Conservation (phyloP, 2,888 invertebrate genomes). For the Dermolepida albohirtum region DNA sequence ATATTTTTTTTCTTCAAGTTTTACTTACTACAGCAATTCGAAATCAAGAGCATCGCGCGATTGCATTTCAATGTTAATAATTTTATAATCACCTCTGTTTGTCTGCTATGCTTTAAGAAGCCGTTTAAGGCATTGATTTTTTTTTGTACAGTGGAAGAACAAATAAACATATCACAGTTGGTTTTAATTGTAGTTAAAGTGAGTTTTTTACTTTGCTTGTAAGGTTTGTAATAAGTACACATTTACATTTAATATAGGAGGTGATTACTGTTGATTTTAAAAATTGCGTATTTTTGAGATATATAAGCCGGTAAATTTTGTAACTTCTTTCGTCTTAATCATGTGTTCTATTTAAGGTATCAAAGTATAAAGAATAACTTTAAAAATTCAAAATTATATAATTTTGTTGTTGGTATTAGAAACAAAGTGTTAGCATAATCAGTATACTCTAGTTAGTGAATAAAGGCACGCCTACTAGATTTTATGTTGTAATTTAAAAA, state of each 20-base stretch:
- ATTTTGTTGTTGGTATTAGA: too few species aligned
- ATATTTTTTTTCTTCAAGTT: constrained; percentile 53
- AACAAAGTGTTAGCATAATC: too few species aligned
- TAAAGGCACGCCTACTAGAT: too few species aligned
- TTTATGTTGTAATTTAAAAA: too few species aligned
- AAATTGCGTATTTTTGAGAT: neutral
- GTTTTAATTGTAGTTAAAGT: neutral
- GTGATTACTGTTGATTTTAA: neutral
- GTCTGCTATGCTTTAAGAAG: constrained; percentile 4
- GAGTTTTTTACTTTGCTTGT: neutral
- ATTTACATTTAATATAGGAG: too few species aligned
- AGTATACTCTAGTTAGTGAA: too few species aligned
- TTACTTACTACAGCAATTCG: constrained; percentile 55
- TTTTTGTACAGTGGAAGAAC: constrained; percentile 33
- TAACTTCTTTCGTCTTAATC: too few species aligned
- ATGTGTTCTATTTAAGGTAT: too few species aligned
- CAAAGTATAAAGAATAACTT: too few species aligned
- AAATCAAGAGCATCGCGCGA: constrained; percentile 34
- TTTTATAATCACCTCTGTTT: neutral
- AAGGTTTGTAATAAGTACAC: too few species aligned
- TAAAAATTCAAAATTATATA: too few species aligned
- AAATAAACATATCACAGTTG: constrained; percentile 36
- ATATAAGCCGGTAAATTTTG: neutral
- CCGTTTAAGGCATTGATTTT: constrained; percentile 7
- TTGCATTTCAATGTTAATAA: neutral